Evolutionary conservation across 1,140 invertebrate species (phyloP).

Genomic region (Batillaria attramentaria): DNA sequence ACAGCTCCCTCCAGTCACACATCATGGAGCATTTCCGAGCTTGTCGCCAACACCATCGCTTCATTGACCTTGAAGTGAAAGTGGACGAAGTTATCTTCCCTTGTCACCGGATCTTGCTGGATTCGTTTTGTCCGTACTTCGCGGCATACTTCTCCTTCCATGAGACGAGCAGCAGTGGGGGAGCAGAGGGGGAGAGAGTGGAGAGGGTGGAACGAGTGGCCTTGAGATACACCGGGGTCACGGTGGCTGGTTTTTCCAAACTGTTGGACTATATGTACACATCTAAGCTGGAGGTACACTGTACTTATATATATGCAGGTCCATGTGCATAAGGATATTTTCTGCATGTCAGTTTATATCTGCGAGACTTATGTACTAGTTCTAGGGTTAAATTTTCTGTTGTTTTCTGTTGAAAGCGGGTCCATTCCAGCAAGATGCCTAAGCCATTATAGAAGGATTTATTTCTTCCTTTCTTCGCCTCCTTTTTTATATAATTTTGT

Average conservation of each 20-base stretch:
- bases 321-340: too few species aligned
- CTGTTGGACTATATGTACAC: constrained; percentile 38
- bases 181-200: background rate
- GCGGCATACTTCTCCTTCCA: constrained; percentile 29
- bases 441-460: too few species aligned
- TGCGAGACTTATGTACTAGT: too few species aligned
- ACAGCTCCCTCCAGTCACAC: background rate
- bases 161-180: background rate
- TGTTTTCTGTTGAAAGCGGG: too few species aligned
- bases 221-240: constrained; percentile 21
- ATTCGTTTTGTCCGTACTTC: constrained; percentile 38
- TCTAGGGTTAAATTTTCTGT: too few species aligned
- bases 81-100: constrained; percentile 29
- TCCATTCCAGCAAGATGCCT: too few species aligned
- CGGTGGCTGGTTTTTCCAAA: constrained; percentile 21
- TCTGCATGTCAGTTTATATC: too few species aligned
- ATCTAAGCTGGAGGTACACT: constrained; percentile 22
- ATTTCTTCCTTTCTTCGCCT: too few species aligned
- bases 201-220: constrained; percentile 2
- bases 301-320: too few species aligned
- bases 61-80: constrained; percentile 34
- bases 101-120: constrained; percentile 36
- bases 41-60: constrained; percentile 23
- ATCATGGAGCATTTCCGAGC: constrained; percentile 21
- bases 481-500: too few species aligned